These are phyloP conservation scores for Amphiprion percula DNA, from an alignment of 2,113 vertebrate species.

Conservation along the genomic window DNA sequence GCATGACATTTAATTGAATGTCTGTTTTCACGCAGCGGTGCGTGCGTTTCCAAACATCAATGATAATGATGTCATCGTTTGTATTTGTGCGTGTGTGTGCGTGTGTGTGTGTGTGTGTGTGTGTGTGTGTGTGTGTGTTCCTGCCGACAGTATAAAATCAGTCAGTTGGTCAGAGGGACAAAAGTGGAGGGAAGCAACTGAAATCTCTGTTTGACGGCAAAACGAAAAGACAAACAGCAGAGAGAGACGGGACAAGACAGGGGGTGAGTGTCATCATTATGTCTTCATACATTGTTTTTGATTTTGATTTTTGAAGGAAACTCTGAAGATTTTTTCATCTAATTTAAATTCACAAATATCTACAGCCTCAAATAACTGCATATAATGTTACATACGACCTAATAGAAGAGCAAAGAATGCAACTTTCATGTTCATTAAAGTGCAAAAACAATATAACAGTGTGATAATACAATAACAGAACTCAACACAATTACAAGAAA, in stretches of 20 bases:
- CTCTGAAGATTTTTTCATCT: too few species aligned
- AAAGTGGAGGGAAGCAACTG: constrained; percentile 26
- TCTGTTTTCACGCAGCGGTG: constrained; percentile 7
- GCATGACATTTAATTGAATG: constrained; percentile 5
- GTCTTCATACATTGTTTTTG: constrained; percentile 42
- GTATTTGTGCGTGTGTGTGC: constrained; percentile 7
- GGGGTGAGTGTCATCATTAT: constrained; percentile 31
- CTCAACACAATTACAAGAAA: too few species aligned
- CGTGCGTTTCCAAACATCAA: constrained; percentile 20
- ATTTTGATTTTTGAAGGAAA: too few species aligned
- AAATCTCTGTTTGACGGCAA: neutral
- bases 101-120: constrained; percentile 21
- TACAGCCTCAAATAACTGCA: too few species aligned
- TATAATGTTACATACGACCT: too few species aligned
- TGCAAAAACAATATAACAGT: too few species aligned
- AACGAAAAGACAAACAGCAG: constrained; percentile 6
- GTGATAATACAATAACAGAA: too few species aligned
- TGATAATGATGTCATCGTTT: constrained; percentile 11
- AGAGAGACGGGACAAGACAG: neutral
- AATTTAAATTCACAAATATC: too few species aligned
- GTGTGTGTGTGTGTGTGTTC: constrained; percentile 33
- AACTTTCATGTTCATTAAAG: too few species aligned
- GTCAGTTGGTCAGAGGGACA: neutral
- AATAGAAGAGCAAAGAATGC: too few species aligned
- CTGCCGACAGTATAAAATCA: constrained; percentile 58